These are phyloP conservation scores for Dendrolimus pini DNA, from an alignment of 2,888 invertebrate genomes.

Conservation along the genomic window DNA sequence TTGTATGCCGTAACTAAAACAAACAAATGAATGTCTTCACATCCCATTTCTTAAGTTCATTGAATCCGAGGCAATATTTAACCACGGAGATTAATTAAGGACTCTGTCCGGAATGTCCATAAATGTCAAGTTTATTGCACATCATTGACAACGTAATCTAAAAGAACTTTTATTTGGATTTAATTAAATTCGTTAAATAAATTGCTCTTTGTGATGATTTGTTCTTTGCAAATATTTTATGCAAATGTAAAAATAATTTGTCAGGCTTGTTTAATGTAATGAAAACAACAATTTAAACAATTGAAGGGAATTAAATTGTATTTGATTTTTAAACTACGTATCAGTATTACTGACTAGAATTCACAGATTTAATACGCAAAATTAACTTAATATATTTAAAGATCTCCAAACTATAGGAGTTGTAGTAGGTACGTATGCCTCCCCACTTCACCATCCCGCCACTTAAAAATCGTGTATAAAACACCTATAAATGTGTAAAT, in stretches of 20 bases:
- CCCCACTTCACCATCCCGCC: too few relatives aligned
- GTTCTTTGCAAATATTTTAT: constrained; percentile 30
- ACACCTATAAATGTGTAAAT: too few relatives aligned
- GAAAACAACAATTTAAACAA: not conserved
- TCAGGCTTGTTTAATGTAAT: constrained; percentile 10
- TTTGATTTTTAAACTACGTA: too few relatives aligned
- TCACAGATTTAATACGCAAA: too few relatives aligned
- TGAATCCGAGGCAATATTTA: constrained; percentile 21
- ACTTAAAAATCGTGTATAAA: too few relatives aligned
- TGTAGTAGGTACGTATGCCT: too few relatives aligned
- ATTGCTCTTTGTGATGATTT: not conserved
- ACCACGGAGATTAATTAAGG: constrained; percentile 40
- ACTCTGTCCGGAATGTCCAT: constrained; percentile 33
- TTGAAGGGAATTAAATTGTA: not conserved
- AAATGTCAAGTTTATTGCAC: constrained; percentile 51
- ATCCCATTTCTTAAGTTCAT: constrained; percentile 9
- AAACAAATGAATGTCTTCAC: not conserved
- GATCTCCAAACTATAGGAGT: too few relatives aligned
- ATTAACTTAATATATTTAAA: too few relatives aligned
- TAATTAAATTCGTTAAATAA: not conserved
- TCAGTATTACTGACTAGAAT: too few relatives aligned
- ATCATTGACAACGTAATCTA: constrained; percentile 5
- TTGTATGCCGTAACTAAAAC: not conserved
- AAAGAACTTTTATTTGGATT: not conserved
- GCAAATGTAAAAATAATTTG: constrained; percentile 29